Evolutionary conservation across 2,888 invertebrate species (phyloP), one percentile per base, ranked within the genome.

Genomic region (Xiphydria camelus): DNA sequence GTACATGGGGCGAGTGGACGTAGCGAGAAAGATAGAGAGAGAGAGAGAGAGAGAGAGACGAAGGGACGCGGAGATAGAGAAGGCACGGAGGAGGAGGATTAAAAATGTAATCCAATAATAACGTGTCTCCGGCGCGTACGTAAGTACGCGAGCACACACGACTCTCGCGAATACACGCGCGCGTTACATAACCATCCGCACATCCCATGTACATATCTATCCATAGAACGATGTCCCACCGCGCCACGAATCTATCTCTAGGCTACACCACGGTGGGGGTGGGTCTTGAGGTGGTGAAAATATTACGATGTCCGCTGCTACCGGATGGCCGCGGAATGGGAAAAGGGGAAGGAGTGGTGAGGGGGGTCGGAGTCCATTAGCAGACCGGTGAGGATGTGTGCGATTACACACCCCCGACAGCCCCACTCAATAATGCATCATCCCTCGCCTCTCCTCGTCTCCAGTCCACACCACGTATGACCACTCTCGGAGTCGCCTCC

Each of bases 81-180:
- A 41, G 53, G 49, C 47, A 57, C 59, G 51, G 52, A 45, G 54
- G 48, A 41, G 43, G 55, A 63, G 72, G 72, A 74, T 75, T 75
- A 75, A 74, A 75, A 75, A 75, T 74, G 73, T 74, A 75, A 74
- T 75, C 73, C 73, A 74, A 74, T 75, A 74, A 73, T 74, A 73
- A 74, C 70, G 71, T 69, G 72, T 72, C 73, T 70, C 72, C 68
- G 68, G 69, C 67, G 70, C 68, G 64, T 66, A 65, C 58, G 64
- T n/a, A n/a, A 59, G 60, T 64, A 66, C 57, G 62, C n/a, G n/a
- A 23, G 23, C 61, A 57, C 41, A 37, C 41, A 37, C 49, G 49
- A 56, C 53, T 50, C 55, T 50, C 42, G 39, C 48, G 41, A 47
- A 43, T 46, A 45, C n/a, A n/a, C n/a, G n/a, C n/a, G n/a, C n/a